Conservation (phyloP, 2,888 invertebrate species). For the Thalpophila matura region DNA sequence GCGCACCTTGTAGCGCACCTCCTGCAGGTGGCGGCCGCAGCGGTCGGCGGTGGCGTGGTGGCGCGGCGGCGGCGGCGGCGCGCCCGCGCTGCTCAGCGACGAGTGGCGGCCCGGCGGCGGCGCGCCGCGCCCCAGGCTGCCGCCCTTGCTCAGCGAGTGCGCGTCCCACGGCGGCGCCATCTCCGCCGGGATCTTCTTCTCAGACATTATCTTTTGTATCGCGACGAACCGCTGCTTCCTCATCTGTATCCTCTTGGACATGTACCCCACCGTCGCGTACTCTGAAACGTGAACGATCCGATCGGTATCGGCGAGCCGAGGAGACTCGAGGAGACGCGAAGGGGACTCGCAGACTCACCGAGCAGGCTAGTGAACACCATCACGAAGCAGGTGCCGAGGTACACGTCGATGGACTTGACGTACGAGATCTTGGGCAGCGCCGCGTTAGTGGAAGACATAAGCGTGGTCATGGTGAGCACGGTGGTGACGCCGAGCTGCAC, state of each 20-base stretch:
- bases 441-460: slow-evolving; percentile 98
- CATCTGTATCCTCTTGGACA: slow-evolving; percentile 98
- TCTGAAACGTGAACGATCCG: slow-evolving; percentile 90
- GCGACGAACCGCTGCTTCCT: slow-evolving; percentile 96
- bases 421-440: slow-evolving; percentile 99
- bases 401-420: slow-evolving; percentile 98
- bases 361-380: slow-evolving; percentile 99
- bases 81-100: slow-evolving; percentile 6
- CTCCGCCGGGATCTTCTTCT: slow-evolving; percentile 95
- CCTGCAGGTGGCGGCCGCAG: slow-evolving; percentile 89
- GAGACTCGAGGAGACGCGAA: too few species aligned
- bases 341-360: slow-evolving; percentile 89
- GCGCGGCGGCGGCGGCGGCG: slow-evolving; percentile 77
- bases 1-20: slow-evolving; percentile 97
- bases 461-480: slow-evolving; percentile 98
- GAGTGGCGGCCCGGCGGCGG: slow-evolving; percentile 71
- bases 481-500: slow-evolving; percentile 98
- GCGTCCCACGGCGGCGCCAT: slow-evolving; percentile 93
- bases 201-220: slow-evolving; percentile 96
- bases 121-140: slow-evolving; percentile 92
- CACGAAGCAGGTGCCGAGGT: slow-evolving; percentile 98
- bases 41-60: slow-evolving; percentile 32
- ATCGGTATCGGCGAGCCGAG: background rate
- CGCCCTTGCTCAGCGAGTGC: slow-evolving; percentile 92
- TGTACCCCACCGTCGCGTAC: slow-evolving; percentile 98